Evolutionary conservation across 2,888 invertebrate species (phyloP), one percentile per base, ranked within the genome.

Genomic region (Gastracanthus pulcherrimus): DNA sequence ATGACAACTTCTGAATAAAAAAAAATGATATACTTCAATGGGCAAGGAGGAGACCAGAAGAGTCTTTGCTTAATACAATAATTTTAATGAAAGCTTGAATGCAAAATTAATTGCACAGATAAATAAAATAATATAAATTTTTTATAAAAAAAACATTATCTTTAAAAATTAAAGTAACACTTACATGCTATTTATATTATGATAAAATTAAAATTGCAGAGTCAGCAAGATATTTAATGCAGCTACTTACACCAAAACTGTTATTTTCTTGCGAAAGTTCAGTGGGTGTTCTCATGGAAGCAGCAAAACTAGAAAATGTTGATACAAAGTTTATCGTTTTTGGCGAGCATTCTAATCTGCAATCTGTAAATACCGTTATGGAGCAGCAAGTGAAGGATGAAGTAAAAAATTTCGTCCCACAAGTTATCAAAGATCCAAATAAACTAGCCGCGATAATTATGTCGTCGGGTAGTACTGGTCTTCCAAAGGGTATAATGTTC

Each of bases 391-490:
- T 69, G 1, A 13, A 31, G 13, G 19, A 41, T 3, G 64, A 82
- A 55, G 36, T 79, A 9, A 7, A 4, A 2, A 3, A 51, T 6
- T 82, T 79, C 23, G 9, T 11, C 3, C 62, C 60, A 11, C 19
- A 5, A 3, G 36, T 34, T 38, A 48, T 66, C 23, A 16, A 82
- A 1, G 36, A 71, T 48, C 76, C 70, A 2, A 64, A 83, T 0
- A 79, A 86, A 1, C 71, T 85, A 3, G 86, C 84, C 5, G 9
- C 82, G 5, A 85, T 88, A 19, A 19, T 86, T 6, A 86, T 83
- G 58, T 86, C 87, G 3, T 88, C 87, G 5, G 88, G 88, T 23
- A 86, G 82, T 16, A 86, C 85, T 1, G 87, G 87, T 29, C 13
- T 80, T 5, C 86, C 88, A 26, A 89, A 89, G 55, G 85, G 85